phyloP scores from a whole-genome alignment of 2,888 invertebrate species.

The Rhogogaster chlorosoma region DNA sequence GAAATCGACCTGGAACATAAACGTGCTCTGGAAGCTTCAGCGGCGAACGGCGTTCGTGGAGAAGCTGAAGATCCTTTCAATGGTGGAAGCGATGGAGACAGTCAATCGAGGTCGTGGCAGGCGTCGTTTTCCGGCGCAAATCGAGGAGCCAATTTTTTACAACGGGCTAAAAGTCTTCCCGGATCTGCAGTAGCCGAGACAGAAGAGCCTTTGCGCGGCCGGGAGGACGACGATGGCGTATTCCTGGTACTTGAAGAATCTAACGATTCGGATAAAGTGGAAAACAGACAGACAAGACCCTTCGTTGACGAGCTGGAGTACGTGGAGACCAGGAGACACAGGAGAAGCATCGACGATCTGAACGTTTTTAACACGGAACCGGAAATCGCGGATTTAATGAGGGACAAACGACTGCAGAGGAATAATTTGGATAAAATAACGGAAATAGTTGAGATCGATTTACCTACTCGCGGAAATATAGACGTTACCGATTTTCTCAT shows the following conservation, averaged over 20 bases:
- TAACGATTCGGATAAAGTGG: conserved; percentile 49
- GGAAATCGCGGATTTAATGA: conserved; percentile 54
- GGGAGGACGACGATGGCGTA: conserved; percentile 55
- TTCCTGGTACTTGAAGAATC: conserved; percentile 60
- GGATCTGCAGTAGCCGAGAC: background rate
- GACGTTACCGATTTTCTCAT: conserved; percentile 63
- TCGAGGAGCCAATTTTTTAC: conserved; percentile 12
- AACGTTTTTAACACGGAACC: conserved; percentile 58
- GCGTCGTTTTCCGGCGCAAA: conserved; percentile 1
- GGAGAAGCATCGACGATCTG: conserved; percentile 62
- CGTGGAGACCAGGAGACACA: conserved; percentile 41
- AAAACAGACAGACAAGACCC: conserved; percentile 55
- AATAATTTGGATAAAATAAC: conserved; percentile 69
- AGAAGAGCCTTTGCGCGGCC: background rate
- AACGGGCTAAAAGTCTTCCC: background rate
- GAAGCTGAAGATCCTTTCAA: conserved; percentile 44
- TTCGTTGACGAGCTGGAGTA: conserved; percentile 43
- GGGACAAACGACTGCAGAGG: conserved; percentile 64
- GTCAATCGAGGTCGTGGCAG: conserved; percentile 52
- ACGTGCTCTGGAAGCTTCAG: conserved; percentile 77
- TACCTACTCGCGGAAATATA: conserved; percentile 63
- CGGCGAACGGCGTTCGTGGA: background rate
- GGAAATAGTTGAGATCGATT: conserved; percentile 72
- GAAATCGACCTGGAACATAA: conserved; percentile 81
- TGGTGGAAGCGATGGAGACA: conserved; percentile 23